Evolutionary conservation across 2,113 vertebrate species (phyloP), one percentile per base, ranked within the genome.

Genomic region (Cebidichthys violaceus): DNA sequence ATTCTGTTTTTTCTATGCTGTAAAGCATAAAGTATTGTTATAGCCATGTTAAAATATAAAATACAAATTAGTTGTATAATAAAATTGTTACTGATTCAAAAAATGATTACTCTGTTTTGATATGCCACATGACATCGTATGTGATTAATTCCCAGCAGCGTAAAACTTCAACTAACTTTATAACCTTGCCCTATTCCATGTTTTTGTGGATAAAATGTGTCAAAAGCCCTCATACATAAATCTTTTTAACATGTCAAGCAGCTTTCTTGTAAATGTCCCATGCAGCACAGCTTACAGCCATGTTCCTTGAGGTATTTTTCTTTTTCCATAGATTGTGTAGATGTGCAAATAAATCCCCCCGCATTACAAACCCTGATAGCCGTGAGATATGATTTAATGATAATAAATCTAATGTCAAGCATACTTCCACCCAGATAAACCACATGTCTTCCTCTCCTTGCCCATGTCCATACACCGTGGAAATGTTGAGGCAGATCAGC

Each of bases 341-440:
- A 82, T 77, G 68, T 75, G 62, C 52, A 64, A 81, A 86, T 84
- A 89, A 88, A 90, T 90, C 87, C 74, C 27, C 50, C 41, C 54
- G 76, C 65, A 77, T 89, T 82, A 74, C 70, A 86, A 59, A 68
- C 55, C 80, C 85, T 80, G 77, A 81, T 90, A 89, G 86, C 88
- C 15, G 18, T 89, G 79, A 93, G 88, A 89, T 86, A 89, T 65
- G 79, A 88, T 88, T 91, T 88, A 88, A 86, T 88, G 85, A 89
- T 85, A 85, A 72, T 78, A 84, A 57, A 86, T 91, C 74, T 76
- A 85, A 90, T 88, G 89, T 91, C 86, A 93, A 87, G 83, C 86
- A 77, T 82, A 77, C 78, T 70, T 89, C 79, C 81, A 87, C 62
- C 27, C 71, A 59, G 68, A 88, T 89, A 84, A 65, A 55, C 60